Evolutionary conservation across 2,888 invertebrate genomes (phyloP), one percentile per base, ranked within the genome.

Genomic region (Drosophila nr. medialis): DNA sequence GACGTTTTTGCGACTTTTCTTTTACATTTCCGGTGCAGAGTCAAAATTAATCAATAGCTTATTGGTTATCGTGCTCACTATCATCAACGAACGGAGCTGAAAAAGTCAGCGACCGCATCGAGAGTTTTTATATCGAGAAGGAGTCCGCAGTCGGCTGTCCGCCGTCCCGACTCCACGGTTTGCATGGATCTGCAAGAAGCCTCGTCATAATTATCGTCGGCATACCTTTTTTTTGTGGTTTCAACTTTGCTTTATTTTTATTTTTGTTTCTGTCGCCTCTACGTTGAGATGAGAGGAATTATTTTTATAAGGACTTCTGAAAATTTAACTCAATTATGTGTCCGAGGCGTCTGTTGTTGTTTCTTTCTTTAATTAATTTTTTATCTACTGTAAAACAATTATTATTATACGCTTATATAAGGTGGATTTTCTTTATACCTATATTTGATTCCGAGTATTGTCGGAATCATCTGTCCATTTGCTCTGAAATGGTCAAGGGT

Each of bases 21-120:
- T 55, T 80, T 84, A 89, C 89, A 90, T 88, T 89, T 88, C 87
- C 87, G 87, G 87, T 82, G 89, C 67, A 55, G 56, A 75, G 63
- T 75, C 78, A 50, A 86, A 88, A 85, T 89, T 89, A 86, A 90
- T 86, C 90, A 89, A 84, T 89, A 89, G 89, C 90, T 86, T 89
- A 85, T 75, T 77, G 85, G 88, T 56, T 85, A 76, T 81, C 72
- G 77, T 66, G 72, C 42, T 65, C 72, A 68, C 66, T 72, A 75
- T 72, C 70, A 67, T 75, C 70, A 72, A 45, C 59, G 27, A 36
- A 34, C 65, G 56, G 63, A 64, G 62, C 70, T 72, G 61, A 71
- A 45, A 68, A 65, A 80, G 84, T 72, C 81, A 77, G 72, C 68
- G 72, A 75, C 78, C 77, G 75, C 77, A 77, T 50, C 66, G 58